Base-by-base conservation (phyloP, 1,140 invertebrate species). In the Pogonomyrmex barbatus region DNA sequence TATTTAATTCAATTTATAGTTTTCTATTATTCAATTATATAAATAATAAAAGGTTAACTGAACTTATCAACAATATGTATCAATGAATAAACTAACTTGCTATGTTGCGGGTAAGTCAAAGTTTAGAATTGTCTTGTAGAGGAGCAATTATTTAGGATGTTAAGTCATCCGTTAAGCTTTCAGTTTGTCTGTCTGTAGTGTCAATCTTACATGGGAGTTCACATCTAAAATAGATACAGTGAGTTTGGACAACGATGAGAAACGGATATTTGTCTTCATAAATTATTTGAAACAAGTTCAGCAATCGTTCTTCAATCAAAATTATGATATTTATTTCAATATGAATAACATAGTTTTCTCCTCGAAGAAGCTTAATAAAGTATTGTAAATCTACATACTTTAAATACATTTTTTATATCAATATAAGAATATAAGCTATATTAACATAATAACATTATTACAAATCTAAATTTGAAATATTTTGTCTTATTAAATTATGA, bases 241-340 rank as follows among this genome's bases (percentile, higher is more conserved):
- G 24, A 54, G 14, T 36, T 54, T 42, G 14, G 12, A 42, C n/a
- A 67, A 79, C 4, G 50, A 70, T 68, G 24, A 68, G 36, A 79
- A 68, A 81, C 2, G 2, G 24, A 17, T 56, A 8, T 14, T 54
- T 17, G 30, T 45, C 30, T 62, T 77, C 56, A 79, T 67, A 81
- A 81, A 81, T 81, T 56, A 39, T 9, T 8, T 30, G 9, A 81
- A 47, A 14, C 12, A 14, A 30, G 42, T 4, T 5, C 5, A 6
- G 65, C 42, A 52, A n/a, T n/a, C n/a, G n/a, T n/a, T 47, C 24
- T 50, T 52, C 6, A 39, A 4, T 54, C 2, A 30, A 9, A 68
- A 9, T 70, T 54, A 81, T 70, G 14, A 45, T 65, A 56, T 70
- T 14, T 50, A 42, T 14, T 56, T 81, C 4, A n/a, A 52, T 2